Percentiles rank a stretch among this genome's conserved stretches.
These are phyloP conservation scores for Carassius auratus DNA, from an alignment of 2,113 vertebrate genomes.

Conservation along the genomic window DNA sequence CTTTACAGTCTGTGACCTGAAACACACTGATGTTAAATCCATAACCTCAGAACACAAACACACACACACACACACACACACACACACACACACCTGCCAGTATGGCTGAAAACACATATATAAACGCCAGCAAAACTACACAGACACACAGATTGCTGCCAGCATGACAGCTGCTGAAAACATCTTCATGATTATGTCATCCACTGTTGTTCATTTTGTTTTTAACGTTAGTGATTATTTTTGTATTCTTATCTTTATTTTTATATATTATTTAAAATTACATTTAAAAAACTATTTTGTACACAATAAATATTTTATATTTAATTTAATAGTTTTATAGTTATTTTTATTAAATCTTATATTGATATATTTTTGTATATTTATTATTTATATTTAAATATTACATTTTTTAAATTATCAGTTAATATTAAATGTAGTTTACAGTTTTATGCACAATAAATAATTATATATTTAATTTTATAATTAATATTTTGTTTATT, in stretches of 20 bases:
- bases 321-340: no score
- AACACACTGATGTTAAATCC: not conserved
- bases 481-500: not conserved
- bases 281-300: no score
- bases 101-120: not conserved
- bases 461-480: not conserved
- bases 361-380: not conserved
- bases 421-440: no score
- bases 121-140: not conserved
- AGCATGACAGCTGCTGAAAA: not conserved
- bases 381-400: no score
- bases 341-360: not conserved
- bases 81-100: not conserved
- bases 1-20: constrained; percentile 2
- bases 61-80: no score
- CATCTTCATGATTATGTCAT: not conserved
- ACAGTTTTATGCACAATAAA: no score
- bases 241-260: no score
- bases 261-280: no score
- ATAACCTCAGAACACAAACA: not conserved
- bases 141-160: not conserved
- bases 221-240: no score
- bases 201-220: no score
- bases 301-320: no score
- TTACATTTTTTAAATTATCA: no score